These are phyloP conservation scores for Ctenopoma multispine DNA, from an alignment of 2,797 vertebrate species.

Conservation along the genomic window DNA sequence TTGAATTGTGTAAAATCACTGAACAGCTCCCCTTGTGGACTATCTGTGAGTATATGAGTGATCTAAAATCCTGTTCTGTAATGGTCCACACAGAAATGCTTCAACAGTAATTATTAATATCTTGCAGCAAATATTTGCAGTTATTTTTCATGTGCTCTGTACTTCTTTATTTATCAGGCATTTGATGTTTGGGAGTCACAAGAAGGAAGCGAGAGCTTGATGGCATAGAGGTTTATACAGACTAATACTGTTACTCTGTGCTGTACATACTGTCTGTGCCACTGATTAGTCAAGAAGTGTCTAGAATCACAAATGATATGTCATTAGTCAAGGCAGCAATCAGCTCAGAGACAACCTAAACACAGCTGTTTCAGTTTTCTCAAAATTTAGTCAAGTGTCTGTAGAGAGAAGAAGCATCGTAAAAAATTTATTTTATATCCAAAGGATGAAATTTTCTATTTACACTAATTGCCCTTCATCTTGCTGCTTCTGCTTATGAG, in stretches of 20 bases:
- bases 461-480: conserved; percentile 28
- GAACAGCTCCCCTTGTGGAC: neutral
- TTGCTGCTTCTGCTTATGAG: neutral
- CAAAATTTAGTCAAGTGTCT: conserved; percentile 19
- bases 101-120: conserved; percentile 9
- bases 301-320: conserved; percentile 31
- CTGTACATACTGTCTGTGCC: conserved; percentile 11
- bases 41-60: neutral
- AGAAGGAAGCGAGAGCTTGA: conserved; percentile 14
- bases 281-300: conserved; percentile 39
- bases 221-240: conserved; percentile 17
- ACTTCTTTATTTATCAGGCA: conserved; percentile 23
- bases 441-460: conserved; percentile 17
- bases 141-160: neutral
- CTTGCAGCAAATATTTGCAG: conserved; percentile 9
- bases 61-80: neutral
- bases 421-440: conserved; percentile 18
- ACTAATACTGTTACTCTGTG: neutral
- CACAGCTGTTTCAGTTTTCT: conserved; percentile 35
- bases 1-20: neutral
- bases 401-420: conserved; percentile 14
- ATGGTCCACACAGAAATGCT: neutral
- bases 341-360: conserved; percentile 37
- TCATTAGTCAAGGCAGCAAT: conserved; percentile 41
- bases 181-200: conserved; percentile 21